Evolutionary conservation across 2,113 vertebrate species (phyloP).

Genomic region (Calcarius ornatus): DNA sequence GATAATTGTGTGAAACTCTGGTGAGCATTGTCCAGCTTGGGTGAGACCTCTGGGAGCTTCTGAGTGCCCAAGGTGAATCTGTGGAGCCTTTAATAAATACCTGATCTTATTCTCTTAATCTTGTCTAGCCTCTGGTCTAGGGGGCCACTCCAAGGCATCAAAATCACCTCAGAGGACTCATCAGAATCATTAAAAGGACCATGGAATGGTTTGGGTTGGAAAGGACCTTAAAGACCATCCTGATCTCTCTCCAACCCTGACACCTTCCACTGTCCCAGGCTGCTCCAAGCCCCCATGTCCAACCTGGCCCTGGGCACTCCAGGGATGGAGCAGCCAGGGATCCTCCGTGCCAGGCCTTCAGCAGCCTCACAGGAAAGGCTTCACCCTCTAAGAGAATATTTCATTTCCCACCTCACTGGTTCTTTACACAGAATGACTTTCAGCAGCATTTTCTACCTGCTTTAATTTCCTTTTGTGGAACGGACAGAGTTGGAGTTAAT

Average conservation of each 20-base stretch:
- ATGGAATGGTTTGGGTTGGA: neutral
- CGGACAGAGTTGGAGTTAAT: neutral
- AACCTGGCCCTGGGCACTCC: neutral
- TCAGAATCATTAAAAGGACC: accelerated
- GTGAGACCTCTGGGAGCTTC: neutral
- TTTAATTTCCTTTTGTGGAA: neutral
- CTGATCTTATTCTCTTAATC: neutral
- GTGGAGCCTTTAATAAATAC: neutral
- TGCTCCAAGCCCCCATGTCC: neutral
- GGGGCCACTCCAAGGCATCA: neutral
- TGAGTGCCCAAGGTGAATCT: neutral
- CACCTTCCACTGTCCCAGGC: accelerated
- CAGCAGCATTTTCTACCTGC: neutral
- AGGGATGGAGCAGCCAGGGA: neutral
- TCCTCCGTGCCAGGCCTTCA: neutral
- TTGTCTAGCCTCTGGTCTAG: neutral
- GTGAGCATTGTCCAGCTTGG: neutral
- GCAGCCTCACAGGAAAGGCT: neutral
- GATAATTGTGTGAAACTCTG: neutral
- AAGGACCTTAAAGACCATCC: neutral
- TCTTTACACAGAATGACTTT: neutral
- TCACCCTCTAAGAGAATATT: neutral
- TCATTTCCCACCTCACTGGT: neutral
- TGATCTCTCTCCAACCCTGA: neutral
- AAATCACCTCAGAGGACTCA: neutral